phyloP scores from a whole-genome alignment of 2,797 vertebrate genomes.

The Syncerus caffer region DNA sequence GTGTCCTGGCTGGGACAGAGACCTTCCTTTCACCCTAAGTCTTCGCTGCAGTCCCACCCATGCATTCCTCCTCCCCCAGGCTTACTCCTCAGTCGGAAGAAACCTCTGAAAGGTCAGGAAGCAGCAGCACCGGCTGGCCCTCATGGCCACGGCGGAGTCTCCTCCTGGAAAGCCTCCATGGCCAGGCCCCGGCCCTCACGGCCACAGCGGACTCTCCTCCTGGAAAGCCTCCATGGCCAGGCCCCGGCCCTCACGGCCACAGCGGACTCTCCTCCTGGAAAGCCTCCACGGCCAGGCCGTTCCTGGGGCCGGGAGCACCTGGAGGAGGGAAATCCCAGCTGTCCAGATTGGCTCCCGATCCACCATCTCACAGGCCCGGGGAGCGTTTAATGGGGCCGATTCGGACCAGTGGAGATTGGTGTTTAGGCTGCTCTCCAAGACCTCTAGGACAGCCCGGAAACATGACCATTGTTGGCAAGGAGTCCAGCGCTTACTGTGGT shows the following conservation, averaged over 20 bases:
- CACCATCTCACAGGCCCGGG: constrained; percentile 11
- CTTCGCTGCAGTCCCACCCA: background rate
- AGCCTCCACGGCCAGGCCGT: background rate
- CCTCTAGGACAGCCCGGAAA: constrained; percentile 14
- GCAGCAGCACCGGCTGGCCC: background rate
- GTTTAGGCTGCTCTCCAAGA: constrained; percentile 51
- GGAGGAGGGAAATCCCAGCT: background rate
- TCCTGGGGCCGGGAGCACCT: background rate
- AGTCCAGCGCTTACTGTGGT: background rate
- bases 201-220: background rate
- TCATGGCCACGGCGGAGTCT: background rate
- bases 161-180: background rate
- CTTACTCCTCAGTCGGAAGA: background rate
- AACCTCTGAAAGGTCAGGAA: background rate
- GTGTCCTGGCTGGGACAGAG: background rate
- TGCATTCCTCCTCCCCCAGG: background rate
- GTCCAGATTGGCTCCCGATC: background rate
- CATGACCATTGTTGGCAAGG: constrained; percentile 2
- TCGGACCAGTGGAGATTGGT: constrained; percentile 9
- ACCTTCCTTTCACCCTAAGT: background rate
- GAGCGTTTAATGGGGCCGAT: constrained; percentile 33
- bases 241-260: background rate
- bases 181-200: background rate
- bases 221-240: no score
- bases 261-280: background rate